Evolutionary conservation across 1,140 invertebrate species (phyloP), one percentile per base, ranked within the genome.

Genomic region (Oreohelix idahoensis): DNA sequence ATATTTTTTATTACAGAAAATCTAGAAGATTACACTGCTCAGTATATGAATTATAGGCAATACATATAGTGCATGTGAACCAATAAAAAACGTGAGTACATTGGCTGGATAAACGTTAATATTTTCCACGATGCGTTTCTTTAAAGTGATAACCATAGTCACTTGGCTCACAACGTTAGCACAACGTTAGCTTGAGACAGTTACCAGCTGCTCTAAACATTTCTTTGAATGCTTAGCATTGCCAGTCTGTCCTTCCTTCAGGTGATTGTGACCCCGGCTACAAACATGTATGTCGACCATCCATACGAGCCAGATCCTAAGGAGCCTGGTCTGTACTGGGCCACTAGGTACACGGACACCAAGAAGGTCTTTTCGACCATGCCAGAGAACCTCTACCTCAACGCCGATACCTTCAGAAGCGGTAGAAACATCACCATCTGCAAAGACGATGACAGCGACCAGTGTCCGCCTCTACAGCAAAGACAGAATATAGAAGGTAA

Each of bases 281-380:
- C 90, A 0, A 89, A 91, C 83, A 82, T 91, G 36, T 91, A 90
- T 71, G 86, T 91, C 39, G 90, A 91, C 81, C 90, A 91, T 39
- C 89, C 90, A 1, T 88, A 90, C 42, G 90, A 91, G 79, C 89
- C 90, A 0, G 89, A 91, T 71, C 90, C 90, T 0, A 83, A 88
- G 26, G 90, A 91, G 63, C 83, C 87, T 38, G 90, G 90, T 29
- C 84, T 87, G 23, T 90, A 89, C 76, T 91, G 90, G 90, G 90
- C 90, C 0, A 71, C 79, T 2, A 84, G 86, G 66, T 85, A 58
- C 69, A 75, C 84, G 23, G 83, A 85, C 45, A 87, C 87, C 0
- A 77, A 83, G n/a, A 88, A 87, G 58, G 81, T 84, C 39, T 87
- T 87, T 73, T 42, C 78, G 32, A 87, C 86, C 53, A 87, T 86